Evolutionary conservation across 2,113 vertebrate species (phyloP), one percentile per base, ranked within the genome.

Genomic region (Morone saxatilis): DNA sequence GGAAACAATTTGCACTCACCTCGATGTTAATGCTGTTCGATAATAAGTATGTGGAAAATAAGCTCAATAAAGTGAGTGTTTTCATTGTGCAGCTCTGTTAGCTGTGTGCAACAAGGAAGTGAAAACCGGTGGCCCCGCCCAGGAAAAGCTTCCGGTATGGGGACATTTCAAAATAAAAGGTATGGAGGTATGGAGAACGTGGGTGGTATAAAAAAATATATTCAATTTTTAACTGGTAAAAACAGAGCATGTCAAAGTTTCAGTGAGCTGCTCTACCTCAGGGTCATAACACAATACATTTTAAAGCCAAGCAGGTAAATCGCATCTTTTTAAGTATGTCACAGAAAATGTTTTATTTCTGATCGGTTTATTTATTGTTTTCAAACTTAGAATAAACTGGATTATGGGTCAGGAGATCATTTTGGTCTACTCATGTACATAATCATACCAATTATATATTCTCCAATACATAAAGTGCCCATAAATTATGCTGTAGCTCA

Each of bases 81-180:
- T 87, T 82, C 81, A 95, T 76, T 20, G 67, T 92, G 77, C 47
- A 76, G 16, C 40, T 38, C 38, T 62, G 69, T 19, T 71, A 72
- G 67, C 81, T 71, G 80, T 86, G 14, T 0, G 76, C 25, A 77
- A 36, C 43, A 7, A 78, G 87, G 86, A 87, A 88, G 65, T 80
- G 45, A 45, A 80, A 61, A 73, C 59, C 40, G 54, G 47, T 36
- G 6, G 36, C 36, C 12, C 77, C 68, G 40, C n/a, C 84, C 68
- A 54, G 14, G 1, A 16, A 67, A 0, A 6, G 7, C 69, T 93
- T 91, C 89, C 88, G 56, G 56, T 78, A 1, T 31, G 1, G 0
- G 1, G 1, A n/a, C 0, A 8, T 85, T 88, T 93, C 93, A 95
- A 77, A 92, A 89, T 94, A 95, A 95, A 89, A 36, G 78, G 38